A percentile compares a stretch with the other conserved stretches of the same genome.
These are phyloP conservation scores for Asbolus verrucosus DNA, from an alignment of 1,140 invertebrate genomes.

Conservation along the genomic window DNA sequence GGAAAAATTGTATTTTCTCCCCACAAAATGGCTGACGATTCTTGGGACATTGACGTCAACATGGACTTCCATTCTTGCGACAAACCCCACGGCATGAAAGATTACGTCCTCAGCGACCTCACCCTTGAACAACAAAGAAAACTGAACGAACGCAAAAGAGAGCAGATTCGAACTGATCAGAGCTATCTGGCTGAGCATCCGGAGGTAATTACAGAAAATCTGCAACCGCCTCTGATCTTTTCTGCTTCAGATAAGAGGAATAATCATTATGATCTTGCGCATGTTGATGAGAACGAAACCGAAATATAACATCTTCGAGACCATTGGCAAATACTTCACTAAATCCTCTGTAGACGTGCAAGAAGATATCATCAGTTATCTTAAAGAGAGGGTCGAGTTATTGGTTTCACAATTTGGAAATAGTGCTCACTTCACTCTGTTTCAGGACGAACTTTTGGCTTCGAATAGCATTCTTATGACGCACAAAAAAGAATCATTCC, in stretches of 20 bases:
- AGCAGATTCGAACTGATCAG: conserved; percentile 34
- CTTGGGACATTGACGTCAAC: background rate
- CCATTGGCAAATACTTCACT: conserved; percentile 1
- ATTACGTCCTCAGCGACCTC: conserved; percentile 34
- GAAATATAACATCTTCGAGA: background rate
- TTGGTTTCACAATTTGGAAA: background rate
- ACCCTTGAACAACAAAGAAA: conserved; percentile 13
- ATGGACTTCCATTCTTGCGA: conserved; percentile 41
- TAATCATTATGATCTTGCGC: conserved; percentile 19
- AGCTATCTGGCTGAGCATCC: conserved; percentile 41
- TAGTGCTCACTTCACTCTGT: too few species aligned
- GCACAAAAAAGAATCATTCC: too few species aligned
- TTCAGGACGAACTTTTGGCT: too few species aligned
- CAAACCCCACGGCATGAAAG: conserved; percentile 37
- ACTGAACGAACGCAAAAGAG: conserved; percentile 16
- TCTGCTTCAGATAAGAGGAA: conserved; percentile 6
- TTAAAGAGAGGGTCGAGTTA: conserved; percentile 10
- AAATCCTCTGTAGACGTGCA: conserved; percentile 13
- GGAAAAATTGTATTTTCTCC: background rate
- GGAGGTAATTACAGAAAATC: conserved; percentile 8
- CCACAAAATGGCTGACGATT: conserved; percentile 44
- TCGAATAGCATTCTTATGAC: too few species aligned
- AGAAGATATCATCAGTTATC: background rate
- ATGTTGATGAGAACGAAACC: conserved; percentile 6
- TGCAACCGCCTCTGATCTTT: background rate